Evolutionary conservation across 2,888 invertebrate genomes (phyloP), one percentile per base, ranked within the genome.

Genomic region (Polia nebulosa): DNA sequence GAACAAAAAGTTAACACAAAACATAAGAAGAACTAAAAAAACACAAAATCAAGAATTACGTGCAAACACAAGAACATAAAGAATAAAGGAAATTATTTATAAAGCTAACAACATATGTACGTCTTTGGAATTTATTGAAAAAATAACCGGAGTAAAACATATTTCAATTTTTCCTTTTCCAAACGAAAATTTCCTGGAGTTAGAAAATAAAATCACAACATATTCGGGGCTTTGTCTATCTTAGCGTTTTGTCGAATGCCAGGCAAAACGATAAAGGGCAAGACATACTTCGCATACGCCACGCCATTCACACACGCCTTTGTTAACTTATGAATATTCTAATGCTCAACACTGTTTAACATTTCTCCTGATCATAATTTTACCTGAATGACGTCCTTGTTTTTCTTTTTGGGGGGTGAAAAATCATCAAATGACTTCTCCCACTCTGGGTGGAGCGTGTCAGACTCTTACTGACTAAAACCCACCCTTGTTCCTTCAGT

Each of bases 191-290:
- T 70, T 70, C 61, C 56, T 65, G 56, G 41, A 74, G 66, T 76
- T 71, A 62, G 71, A 67, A 72, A 81, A 83, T 77, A 73, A 83
- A 81, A 80, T 81, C 79, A 76, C 60, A 76, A 79, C 79, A 78
- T 78, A 78, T 72, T 76, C 60, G 65, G 44, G 59, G 70, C 71
- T 80, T 75, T 81, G 77, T 80, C 81, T 83, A 51, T 81, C 74
- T 79, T 75, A 76, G 81, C 83, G 66, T 76, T 80, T 83, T 75
- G 71, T 72, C 44, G 77, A 77, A 77, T 78, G 60, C 76, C 72
- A 76, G 69, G 65, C 72, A 68, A 79, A 77, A 79, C 70, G 81
- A 72, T 80, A 69, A 83, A 83, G 63, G 56, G 69, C 61, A 47
- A 45, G 27, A 58, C 64, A 63, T 59, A 59, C 29, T 77, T 71